Evolutionary conservation across 1,140 invertebrate genomes (phyloP).

Genomic region (Whitmania pigra): DNA sequence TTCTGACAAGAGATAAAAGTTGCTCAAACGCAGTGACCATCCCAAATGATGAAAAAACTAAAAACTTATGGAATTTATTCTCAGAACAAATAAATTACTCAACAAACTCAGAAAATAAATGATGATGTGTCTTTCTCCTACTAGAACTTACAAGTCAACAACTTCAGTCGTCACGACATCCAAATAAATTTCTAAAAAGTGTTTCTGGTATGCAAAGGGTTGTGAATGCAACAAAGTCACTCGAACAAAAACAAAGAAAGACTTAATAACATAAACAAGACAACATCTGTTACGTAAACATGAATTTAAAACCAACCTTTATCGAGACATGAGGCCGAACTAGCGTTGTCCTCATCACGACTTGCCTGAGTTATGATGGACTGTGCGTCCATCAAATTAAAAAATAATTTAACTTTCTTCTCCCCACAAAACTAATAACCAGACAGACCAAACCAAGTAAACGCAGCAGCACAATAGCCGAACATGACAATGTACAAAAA

Average conservation of each 20-base stretch:
- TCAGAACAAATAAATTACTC: no score
- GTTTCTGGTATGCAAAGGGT: not conserved
- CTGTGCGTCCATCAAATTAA: conserved; percentile 85
- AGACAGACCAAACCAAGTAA: no score
- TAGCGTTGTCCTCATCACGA: conserved; percentile 66
- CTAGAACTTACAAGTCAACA: not conserved
- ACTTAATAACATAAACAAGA: not conserved
- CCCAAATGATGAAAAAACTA: no score
- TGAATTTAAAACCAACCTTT: conserved; percentile 2
- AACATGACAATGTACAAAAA: no score
- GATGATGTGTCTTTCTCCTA: no score
- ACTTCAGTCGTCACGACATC: not conserved
- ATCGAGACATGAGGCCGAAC: not conserved
- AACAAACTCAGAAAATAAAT: no score
- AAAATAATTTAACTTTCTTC: conserved; percentile 1
- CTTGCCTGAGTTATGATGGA: conserved; percentile 94
- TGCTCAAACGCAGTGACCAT: no score
- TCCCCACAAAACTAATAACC: no score
- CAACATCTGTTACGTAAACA: not conserved
- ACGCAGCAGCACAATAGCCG: no score
- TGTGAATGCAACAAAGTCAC: not conserved
- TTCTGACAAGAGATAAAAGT: no score
- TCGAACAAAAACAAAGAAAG: not conserved
- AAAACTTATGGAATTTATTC: no score
- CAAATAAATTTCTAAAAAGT: no score